Evolutionary conservation across 2,888 invertebrate genomes (phyloP), one percentile per base, ranked within the genome.

Genomic region (Mesorhabditis belari): DNA sequence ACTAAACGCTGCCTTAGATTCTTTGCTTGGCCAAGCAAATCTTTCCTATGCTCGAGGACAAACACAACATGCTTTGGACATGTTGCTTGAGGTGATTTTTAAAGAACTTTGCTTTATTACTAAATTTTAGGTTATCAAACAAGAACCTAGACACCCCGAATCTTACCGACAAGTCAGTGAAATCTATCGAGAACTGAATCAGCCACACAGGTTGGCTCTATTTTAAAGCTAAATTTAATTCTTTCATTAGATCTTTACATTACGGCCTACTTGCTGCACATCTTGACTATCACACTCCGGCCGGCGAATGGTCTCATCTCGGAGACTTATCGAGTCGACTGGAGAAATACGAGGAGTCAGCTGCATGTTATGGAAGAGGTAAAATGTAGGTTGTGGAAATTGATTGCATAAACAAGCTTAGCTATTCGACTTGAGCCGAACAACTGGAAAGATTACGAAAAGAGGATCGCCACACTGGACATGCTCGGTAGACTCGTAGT

Each of bases 21-120:
- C 70, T 3, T 56, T 79, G n/a, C 64, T 79, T 23, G 79, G 79
- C 19, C 77, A 79, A 55, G 79, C 79, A 3, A 76, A 75, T 63
- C 62, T 79, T 5, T 60, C 70, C 24, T 70, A 66, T 56, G 77
- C 77, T 12, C 65, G 69, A 6, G 74, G 75, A 49, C 64, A 76
- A 29, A 65, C 63, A 1, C 57, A 50, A 2, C 74, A 76, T 26
- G 77, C 79, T 1, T 55, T 79, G 53, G 57, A 67, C 12, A 50
- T 76, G 55, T 66, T 79, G 17, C 66, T 68, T 17, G 77, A 77
- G 62, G 76, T 77, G 4, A 27, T 19, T n/a, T 17, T 29, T 55
- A 4, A 12, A 6, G 52, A 50, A 21, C 5, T 5, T 23, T 28
- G 24, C n/a, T n/a, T n/a, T n/a, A n/a, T n/a, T n/a, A n/a, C n/a